Evolutionary conservation across 2,888 invertebrate species (phyloP), one percentile per base, ranked within the genome.

Genomic region (Hypselothyrea guttata): DNA sequence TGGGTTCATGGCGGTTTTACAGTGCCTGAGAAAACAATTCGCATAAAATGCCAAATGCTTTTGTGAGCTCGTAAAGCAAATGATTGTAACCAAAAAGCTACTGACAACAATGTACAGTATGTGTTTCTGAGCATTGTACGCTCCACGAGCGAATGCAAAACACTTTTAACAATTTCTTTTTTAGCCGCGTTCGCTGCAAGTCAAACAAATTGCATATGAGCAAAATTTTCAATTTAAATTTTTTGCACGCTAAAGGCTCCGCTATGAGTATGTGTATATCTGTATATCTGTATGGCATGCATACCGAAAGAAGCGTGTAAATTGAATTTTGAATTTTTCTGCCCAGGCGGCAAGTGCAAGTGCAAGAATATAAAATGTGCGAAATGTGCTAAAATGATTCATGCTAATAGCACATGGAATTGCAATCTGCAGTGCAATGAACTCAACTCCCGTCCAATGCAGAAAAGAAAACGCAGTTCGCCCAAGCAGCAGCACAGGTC

Each of bases 181-280:
- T 69, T 63, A 22, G 22, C 22, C 22, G 22, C 22, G 22, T 22
- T 22, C 38, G 31, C 49, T 51, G 56, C 53, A 57, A 69, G 59
- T 59, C 71, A 73, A 76, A 73, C 75, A 76, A 81, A 76, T 76
- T 76, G 67, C 81, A 76, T 81, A 76, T 81, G 75, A 76, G 77
- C 74, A 76, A 22, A 22, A 22, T 76, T 75, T 75, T 67, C 75
- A 79, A 79, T 76, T 76, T 76, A 81, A 51, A 81, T 81, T 64
- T 79, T 70, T 68, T 56, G 40, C 16, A 37, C 63, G 64, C 76
- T 63, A 35, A 16, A 42, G 68, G 48, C 56, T 34, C 48, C 40
- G 35, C 37, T n/a, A 4, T 22, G 22, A 5, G 22, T 22, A 5
- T 22, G 22, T 22, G 22, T 22, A 5, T 22, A 5, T 22, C 3